Conservation (phyloP, 2,888 invertebrate genomes). For the Lasioglossum marginatum region DNA sequence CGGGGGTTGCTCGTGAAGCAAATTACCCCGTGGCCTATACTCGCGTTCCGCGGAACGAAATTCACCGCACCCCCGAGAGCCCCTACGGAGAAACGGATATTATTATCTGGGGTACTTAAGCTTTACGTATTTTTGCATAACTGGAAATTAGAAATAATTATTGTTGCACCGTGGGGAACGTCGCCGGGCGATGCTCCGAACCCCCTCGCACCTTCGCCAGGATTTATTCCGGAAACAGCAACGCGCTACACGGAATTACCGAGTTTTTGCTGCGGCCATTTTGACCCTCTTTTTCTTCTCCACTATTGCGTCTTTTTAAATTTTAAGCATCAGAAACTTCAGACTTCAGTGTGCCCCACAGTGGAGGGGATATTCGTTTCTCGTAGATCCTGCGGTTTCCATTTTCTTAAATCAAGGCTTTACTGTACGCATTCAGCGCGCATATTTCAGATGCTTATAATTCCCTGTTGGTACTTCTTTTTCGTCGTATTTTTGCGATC, state of each 20-base stretch:
- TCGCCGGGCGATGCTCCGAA: not conserved
- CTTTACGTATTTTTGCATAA: constrained; percentile 80
- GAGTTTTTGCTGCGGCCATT: constrained; percentile 37
- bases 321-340: too few species aligned
- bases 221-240: constrained; percentile 44
- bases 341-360: too few species aligned
- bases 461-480: too few species aligned
- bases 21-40: constrained; percentile 55
- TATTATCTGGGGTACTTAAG: constrained; percentile 78
- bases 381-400: too few species aligned
- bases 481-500: too few species aligned
- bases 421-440: not conserved
- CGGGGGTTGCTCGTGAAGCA: constrained; percentile 11
- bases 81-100: constrained; percentile 67
- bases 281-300: not conserved
- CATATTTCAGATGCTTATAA: too few species aligned
- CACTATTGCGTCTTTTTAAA: not conserved
- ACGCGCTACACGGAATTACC: constrained; percentile 19
- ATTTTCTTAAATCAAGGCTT: too few species aligned
- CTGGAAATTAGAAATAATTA: constrained; percentile 81
- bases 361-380: too few species aligned
- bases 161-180: constrained; percentile 74
- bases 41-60: constrained; percentile 66
- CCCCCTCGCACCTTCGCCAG: constrained; percentile 21
- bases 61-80: constrained; percentile 73